Evolutionary conservation across 1,140 invertebrate genomes (phyloP), one percentile per base, ranked within the genome.

Genomic region (Ips typographus): DNA sequence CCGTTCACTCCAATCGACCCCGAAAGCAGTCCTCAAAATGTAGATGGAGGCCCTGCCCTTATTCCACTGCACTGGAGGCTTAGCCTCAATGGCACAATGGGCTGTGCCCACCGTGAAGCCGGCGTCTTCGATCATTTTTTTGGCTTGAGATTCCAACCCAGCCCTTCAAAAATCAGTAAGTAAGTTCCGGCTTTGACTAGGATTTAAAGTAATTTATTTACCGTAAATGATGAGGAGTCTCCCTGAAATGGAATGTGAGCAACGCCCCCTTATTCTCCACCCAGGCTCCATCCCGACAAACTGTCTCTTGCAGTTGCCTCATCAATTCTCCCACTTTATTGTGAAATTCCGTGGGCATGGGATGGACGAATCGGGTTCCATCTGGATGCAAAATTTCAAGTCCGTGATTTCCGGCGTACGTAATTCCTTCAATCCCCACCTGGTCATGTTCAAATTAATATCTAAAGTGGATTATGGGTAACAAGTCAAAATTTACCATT

Each of bases 41-140:
- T 95, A 94, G 74, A 95, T 93, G 1, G 92, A 93, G 53, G 93
- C 94, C 49, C 92, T 87, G 70, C 91, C 94, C 80, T 96, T 95
- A 78, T 95, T 92, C 94, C 94, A 95, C 76, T 92, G 87, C 0
- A 95, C 93, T 0, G 93, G 93, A 43, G 93, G 93, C 73, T 91
- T 91, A 0, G 93, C 93, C 80, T 96, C 94, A 7, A 95, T 84
- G 0, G 93, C 93, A 76, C 91, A 93, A 77, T 94, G 91, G 5
- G 92, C 92, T 40, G 87, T 81, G 47, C 88, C 90, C 5, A 91
- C 88, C 72, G 86, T 86, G 79, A 96, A 94, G 1, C 91, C 93
- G 3, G 87, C 86, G 38, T 85, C 85, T 72, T 87, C 86, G 73
- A 95, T 94, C 51, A 94, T 79, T 47, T 85, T 82, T 66, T 86